Base-by-base conservation (phyloP, 1,140 invertebrate species). In the Orussus abietinus region DNA sequence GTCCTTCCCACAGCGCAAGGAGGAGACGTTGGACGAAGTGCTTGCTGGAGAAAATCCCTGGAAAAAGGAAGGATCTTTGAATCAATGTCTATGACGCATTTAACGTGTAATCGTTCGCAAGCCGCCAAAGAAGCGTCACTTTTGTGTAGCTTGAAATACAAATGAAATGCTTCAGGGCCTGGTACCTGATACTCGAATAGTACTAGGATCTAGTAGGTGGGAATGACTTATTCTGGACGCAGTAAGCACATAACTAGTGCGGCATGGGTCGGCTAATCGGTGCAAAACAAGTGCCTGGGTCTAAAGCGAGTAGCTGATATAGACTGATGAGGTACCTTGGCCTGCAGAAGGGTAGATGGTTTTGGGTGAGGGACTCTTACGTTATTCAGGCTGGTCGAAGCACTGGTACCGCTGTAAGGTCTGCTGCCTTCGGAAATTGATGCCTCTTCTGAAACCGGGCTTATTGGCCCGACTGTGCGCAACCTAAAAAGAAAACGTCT, bases 31-130 rank as follows among this genome's bases (percentile, higher is more conserved):
- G 12, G 77, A 77, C 39, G 80, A 80, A 3, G 72, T 75, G 9
- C 80, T 82, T 14, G 76, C 79, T 0, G 83, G 78, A 12, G 80
- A 86, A 58, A 80, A 82, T 18, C 82, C 83, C 85, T 87, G 61
- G 0, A 69, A 69, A 35, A 45, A 42, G 1, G n/a, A n/a, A n/a
- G n/a, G n/a, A n/a, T n/a, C n/a, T n/a, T n/a, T n/a, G n/a, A n/a
- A n/a, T n/a, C n/a, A n/a, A n/a, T n/a, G n/a, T n/a, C n/a, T n/a
- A n/a, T n/a, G n/a, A n/a, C n/a, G n/a, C n/a, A n/a, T n/a, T n/a
- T n/a, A n/a, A n/a, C n/a, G n/a, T n/a, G n/a, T n/a, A n/a, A n/a
- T n/a, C n/a, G n/a, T n/a, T n/a, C n/a, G n/a, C n/a, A n/a, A n/a
- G n/a, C n/a, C n/a, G n/a, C n/a, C n/a, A n/a, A n/a, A n/a, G n/a